These are phyloP conservation scores for Drosophila chauvacae DNA, from an alignment of 1,140 invertebrate genomes.

Conservation along the genomic window DNA sequence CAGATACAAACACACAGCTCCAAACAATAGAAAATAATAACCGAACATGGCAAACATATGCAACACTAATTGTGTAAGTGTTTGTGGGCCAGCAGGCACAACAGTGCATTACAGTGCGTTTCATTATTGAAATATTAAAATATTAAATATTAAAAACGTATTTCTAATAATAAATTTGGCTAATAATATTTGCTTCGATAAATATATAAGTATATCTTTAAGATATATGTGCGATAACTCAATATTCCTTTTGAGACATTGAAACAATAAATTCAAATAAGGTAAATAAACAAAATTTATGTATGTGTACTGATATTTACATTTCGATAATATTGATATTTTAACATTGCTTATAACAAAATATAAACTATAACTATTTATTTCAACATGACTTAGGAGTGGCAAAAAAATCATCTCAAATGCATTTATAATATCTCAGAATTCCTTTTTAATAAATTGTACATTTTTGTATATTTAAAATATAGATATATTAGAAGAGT, in stretches of 20 bases:
- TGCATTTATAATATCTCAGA: not conserved
- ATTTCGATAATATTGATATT: too few relatives aligned
- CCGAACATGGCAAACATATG: slow-evolving; percentile 18
- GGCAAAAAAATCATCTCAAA: not conserved
- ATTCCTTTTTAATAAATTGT: too few relatives aligned
- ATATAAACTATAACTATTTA: too few relatives aligned
- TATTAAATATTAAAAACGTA: too few relatives aligned
- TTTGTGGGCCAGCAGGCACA: not conserved
- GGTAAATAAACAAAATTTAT: not conserved
- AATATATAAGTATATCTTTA: not conserved
- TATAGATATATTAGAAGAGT: too few relatives aligned
- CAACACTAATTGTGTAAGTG: slow-evolving; percentile 18
- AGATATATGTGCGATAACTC: not conserved
- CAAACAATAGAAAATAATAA: slow-evolving; percentile 64
- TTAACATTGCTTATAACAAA: too few relatives aligned
- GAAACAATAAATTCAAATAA: not conserved
- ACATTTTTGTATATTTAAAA: too few relatives aligned
- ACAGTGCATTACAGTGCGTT: not conserved
- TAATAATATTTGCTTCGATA: not conserved
- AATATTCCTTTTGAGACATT: not conserved
- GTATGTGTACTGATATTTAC: too few relatives aligned
- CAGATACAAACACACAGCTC: slow-evolving; percentile 44
- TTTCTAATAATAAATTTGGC: too few relatives aligned
- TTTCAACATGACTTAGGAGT: not conserved
- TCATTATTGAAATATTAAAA: not conserved